Conservation (phyloP, 2,888 invertebrate species). For the Cremastobaeus sp. region DNA sequence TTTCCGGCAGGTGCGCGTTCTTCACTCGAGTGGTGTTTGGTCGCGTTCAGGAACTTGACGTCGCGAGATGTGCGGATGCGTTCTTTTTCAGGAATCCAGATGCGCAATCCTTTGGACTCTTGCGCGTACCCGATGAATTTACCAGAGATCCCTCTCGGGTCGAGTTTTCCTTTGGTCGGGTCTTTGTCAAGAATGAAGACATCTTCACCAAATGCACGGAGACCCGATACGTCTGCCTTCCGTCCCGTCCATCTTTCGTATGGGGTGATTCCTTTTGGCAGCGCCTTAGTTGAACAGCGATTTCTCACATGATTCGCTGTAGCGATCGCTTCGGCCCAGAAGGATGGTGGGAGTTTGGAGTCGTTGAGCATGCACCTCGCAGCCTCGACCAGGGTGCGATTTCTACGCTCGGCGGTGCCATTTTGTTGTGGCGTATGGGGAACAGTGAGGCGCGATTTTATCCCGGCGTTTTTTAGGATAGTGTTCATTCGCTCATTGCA, state of each 20-base stretch:
- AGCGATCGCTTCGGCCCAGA: constrained; percentile 67
- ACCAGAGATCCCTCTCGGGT: background rate
- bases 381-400: constrained; percentile 64
- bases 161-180: background rate
- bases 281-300: constrained; percentile 57
- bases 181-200: background rate
- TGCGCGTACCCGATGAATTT: background rate
- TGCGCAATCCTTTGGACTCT: background rate
- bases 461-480: background rate
- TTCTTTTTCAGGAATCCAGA: background rate
- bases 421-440: constrained; percentile 55
- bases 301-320: constrained; percentile 66
- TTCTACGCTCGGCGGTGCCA: constrained; percentile 64
- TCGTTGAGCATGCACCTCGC: constrained; percentile 65
- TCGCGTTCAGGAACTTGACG: background rate
- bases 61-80: background rate
- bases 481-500: background rate
- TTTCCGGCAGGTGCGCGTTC: too few relatives aligned
- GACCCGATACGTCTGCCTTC: background rate
- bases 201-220: background rate
- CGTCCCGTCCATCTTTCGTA: constrained; percentile 35
- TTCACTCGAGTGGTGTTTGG: too few relatives aligned
- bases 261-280: constrained; percentile 46
- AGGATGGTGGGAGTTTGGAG: constrained; percentile 55
- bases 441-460: background rate